These are phyloP conservation scores for Pararge aegeria DNA, from an alignment of 1,140 invertebrate genomes.

Conservation along the genomic window DNA sequence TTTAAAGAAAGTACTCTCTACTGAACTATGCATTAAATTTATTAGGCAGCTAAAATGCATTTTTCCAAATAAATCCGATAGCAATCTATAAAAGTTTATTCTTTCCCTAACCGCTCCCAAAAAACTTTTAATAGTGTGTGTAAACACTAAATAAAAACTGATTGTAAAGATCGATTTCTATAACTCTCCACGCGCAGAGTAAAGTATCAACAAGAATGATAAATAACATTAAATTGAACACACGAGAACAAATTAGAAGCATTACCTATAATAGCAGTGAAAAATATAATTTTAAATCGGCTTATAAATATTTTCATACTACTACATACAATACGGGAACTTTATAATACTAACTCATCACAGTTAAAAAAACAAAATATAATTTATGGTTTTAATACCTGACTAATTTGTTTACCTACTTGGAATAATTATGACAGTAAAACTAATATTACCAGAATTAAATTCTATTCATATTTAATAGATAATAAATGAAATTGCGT, in stretches of 20 bases:
- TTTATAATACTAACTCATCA: conserved; percentile 64
- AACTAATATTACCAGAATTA: conserved; percentile 10
- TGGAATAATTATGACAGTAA: conserved; percentile 18
- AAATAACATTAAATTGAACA: not conserved
- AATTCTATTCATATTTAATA: conserved; percentile 9
- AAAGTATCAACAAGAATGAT: not conserved
- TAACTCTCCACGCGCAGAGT: too few species aligned
- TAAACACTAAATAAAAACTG: too few species aligned
- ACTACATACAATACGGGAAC: conserved; percentile 30
- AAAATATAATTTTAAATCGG: not conserved
- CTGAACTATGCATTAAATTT: too few species aligned
- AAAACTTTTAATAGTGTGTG: too few species aligned
- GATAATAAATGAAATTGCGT: conserved; percentile 1
- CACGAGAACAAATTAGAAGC: not conserved
- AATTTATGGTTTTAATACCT: conserved; percentile 23
- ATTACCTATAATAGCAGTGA: conserved; percentile 1
- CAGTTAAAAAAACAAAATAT: conserved; percentile 56
- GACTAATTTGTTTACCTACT: conserved; percentile 8
- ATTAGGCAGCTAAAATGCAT: too few species aligned
- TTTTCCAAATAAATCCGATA: too few species aligned
- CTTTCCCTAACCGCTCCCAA: too few species aligned
- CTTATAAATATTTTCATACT: conserved; percentile 19
- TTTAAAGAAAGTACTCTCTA: too few species aligned
- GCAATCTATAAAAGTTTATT: too few species aligned
- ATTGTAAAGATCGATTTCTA: too few species aligned